Conservation (phyloP, 2,888 invertebrate genomes). For the Macaria liturata region DNA sequence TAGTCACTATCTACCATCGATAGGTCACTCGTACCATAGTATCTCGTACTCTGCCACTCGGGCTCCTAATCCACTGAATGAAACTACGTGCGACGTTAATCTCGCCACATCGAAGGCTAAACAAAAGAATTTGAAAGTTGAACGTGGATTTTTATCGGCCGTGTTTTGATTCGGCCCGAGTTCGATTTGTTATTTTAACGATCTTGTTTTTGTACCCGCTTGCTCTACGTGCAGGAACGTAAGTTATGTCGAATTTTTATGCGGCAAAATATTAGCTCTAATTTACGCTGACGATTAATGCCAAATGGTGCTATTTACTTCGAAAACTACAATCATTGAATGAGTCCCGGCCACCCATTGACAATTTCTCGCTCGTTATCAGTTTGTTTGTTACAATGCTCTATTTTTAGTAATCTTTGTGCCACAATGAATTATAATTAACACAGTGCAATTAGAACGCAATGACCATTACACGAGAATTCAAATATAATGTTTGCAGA, state of each 20-base stretch:
- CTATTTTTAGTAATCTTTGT: constrained; percentile 19
- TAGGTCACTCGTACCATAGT: not conserved
- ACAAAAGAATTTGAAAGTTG: constrained; percentile 24
- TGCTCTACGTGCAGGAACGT: too few relatives aligned
- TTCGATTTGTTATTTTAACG: not conserved
- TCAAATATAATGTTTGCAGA: not conserved
- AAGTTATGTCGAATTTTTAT: too few relatives aligned
- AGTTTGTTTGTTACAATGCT: constrained; percentile 19
- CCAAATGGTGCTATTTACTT: too few relatives aligned
- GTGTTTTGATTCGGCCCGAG: constrained; percentile 3
- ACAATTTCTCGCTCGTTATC: constrained; percentile 14
- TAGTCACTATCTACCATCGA: not conserved
- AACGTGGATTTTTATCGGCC: constrained; percentile 10
- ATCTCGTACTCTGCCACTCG: not conserved
- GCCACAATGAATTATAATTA: constrained; percentile 21
- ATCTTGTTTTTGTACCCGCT: too few relatives aligned
- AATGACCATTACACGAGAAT: constrained; percentile 4
- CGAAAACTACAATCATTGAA: too few relatives aligned
- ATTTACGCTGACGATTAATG: too few relatives aligned
- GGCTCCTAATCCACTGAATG: constrained; percentile 4
- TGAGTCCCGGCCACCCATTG: constrained; percentile 13
- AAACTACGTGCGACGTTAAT: constrained; percentile 16
- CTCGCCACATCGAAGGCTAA: constrained; percentile 8
- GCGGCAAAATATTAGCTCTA: too few relatives aligned
- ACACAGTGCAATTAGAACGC: constrained; percentile 11